Evolutionary conservation across 2,113 vertebrate species (phyloP).

Genomic region (Callithrix jacchus): DNA sequence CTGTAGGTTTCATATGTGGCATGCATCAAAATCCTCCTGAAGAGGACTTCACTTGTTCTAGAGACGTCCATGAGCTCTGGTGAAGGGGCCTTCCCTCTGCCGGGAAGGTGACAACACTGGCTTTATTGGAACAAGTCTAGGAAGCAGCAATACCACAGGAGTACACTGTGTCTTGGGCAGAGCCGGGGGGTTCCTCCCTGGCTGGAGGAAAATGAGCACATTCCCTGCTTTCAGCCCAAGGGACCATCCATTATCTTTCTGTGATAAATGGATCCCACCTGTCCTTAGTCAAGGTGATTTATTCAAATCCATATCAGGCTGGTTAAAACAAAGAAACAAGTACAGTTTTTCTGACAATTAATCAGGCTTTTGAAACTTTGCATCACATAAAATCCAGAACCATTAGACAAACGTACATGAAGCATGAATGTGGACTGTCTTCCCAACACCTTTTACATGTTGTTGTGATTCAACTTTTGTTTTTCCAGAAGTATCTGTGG

Average conservation of each 20-base stretch:
- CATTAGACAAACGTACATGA: not conserved
- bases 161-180: not conserved
- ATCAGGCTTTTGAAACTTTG: not conserved
- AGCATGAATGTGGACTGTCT: not conserved
- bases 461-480: slow-evolving; percentile 60
- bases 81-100: too few relatives aligned
- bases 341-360: not conserved
- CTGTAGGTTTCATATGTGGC: not conserved
- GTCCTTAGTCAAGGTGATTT: not conserved
- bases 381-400: not conserved
- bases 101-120: not conserved
- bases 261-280: not conserved
- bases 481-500: slow-evolving; percentile 93
- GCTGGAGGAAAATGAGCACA: not conserved
- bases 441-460: not conserved
- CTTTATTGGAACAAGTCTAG: not conserved
- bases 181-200: too few relatives aligned
- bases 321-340: not conserved
- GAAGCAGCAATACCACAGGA: not conserved
- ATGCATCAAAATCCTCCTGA: not conserved
- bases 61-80: not conserved
- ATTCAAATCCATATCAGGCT: not conserved
- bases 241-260: not conserved
- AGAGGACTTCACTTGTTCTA: not conserved
- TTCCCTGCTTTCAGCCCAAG: not conserved